Percentiles rank a stretch among this genome's conserved stretches.
Conservation (phyloP, 2,888 invertebrate species). For the Proisotoma minuta region DNA sequence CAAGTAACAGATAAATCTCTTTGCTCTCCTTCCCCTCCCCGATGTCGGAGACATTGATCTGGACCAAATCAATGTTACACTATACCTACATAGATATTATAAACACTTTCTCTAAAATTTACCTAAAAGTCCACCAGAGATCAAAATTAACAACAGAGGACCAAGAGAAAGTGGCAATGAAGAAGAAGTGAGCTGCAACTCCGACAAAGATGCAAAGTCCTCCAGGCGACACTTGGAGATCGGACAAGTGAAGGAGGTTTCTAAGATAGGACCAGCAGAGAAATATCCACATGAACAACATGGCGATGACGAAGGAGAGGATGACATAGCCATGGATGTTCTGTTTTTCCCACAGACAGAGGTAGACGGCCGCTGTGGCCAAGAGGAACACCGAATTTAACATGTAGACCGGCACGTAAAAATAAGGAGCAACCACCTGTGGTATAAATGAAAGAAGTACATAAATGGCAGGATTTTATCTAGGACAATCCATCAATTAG, state of each 20-base stretch:
- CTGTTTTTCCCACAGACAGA: conserved; percentile 36
- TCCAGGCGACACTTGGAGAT: neutral
- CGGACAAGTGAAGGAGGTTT: neutral
- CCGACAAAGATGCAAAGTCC: conserved; percentile 15
- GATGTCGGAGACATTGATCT: conserved; percentile 30
- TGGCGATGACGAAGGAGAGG: conserved; percentile 25
- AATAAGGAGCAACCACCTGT: conserved; percentile 12
- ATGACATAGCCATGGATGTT: conserved; percentile 42
- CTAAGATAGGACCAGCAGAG: conserved; percentile 15
- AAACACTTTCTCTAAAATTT: conserved; percentile 8
- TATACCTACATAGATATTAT: neutral
- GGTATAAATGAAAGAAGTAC: neutral
- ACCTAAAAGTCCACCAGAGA: conserved; percentile 46
- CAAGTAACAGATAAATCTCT: conserved; percentile 34
- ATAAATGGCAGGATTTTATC: neutral
- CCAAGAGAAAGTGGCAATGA: conserved; percentile 44
- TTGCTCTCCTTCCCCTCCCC: conserved; percentile 26
- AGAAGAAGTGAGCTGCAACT: conserved; percentile 41
- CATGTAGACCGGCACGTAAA: conserved; percentile 18
- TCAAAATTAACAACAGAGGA: conserved; percentile 44
- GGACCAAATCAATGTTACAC: neutral
- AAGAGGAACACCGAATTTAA: conserved; percentile 30
- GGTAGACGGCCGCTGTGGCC: conserved; percentile 30
- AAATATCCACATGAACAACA: conserved; percentile 32
- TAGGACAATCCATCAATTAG: neutral